phyloP scores from a whole-genome alignment of 1,140 invertebrate genomes.

The Lepidotrigona ventralis region DNA sequence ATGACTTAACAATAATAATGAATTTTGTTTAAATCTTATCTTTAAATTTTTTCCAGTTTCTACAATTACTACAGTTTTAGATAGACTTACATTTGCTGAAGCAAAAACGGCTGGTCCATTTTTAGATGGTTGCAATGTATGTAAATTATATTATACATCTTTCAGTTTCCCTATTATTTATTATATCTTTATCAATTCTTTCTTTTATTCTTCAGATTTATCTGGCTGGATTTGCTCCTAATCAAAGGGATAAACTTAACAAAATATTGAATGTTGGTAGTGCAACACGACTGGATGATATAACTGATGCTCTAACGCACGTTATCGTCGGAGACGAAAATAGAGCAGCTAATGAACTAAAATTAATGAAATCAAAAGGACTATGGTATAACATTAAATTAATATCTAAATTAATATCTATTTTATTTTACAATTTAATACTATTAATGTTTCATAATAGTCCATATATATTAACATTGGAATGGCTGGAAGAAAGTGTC shows the following conservation, averaged over 20 bases:
- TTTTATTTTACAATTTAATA: conserved; percentile 30
- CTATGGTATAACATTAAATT: conserved; percentile 66
- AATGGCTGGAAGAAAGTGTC: conserved; percentile 89
- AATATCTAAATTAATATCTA: neutral
- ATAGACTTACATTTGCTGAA: conserved; percentile 82
- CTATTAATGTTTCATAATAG: conserved; percentile 75
- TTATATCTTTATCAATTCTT: neutral
- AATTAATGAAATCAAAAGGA: conserved; percentile 74
- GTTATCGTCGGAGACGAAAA: conserved; percentile 85
- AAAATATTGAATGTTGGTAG: conserved; percentile 90
- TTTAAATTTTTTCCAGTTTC: conserved; percentile 25
- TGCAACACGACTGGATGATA: conserved; percentile 88
- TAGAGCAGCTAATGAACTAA: conserved; percentile 78
- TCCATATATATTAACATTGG: conserved; percentile 84
- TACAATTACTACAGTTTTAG: conserved; percentile 69
- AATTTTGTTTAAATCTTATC: conserved; percentile 26
- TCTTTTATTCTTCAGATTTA: conserved; percentile 80
- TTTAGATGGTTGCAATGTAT: conserved; percentile 91
- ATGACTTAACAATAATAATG: conserved; percentile 56
- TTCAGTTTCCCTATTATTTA: neutral
- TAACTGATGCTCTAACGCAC: conserved; percentile 89
- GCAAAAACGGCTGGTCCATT: conserved; percentile 88
- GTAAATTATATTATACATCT: conserved; percentile 65
- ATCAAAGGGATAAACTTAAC: conserved; percentile 87
- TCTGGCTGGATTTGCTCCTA: conserved; percentile 83